Conservation (phyloP, 2,113 vertebrate genomes). For the Trichechus manatus region DNA sequence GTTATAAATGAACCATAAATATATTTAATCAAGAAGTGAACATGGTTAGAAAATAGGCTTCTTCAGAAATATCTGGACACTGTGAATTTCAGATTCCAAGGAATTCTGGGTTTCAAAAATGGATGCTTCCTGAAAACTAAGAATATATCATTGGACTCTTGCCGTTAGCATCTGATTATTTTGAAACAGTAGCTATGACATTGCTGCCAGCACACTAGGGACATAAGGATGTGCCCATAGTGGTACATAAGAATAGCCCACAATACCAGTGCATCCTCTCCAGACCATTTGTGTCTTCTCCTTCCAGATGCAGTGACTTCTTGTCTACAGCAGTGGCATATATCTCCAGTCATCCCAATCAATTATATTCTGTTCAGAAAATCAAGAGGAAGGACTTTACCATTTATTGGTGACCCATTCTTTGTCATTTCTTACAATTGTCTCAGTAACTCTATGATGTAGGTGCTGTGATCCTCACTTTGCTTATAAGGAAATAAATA, state of each 20-base stretch:
- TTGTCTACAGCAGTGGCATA: neutral
- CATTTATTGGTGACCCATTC: neutral
- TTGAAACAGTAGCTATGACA: neutral
- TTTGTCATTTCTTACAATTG: neutral
- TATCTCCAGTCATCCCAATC: neutral
- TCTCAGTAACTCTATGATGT: neutral
- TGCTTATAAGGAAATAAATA: neutral
- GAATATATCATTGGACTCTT: neutral
- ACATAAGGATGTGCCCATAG: neutral
- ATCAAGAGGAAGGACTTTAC: neutral
- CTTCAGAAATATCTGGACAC: neutral
- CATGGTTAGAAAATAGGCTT: neutral
- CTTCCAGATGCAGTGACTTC: neutral
- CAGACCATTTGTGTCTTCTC: conserved; percentile 23
- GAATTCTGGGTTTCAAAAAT: neutral
- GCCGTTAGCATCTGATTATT: neutral
- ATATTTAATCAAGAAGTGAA: neutral
- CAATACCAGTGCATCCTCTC: neutral
- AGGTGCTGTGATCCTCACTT: neutral
- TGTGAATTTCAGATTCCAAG: neutral
- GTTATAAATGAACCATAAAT: neutral
- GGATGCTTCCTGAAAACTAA: conserved; percentile 12
- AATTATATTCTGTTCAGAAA: neutral
- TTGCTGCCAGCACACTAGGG: neutral
- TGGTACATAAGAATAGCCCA: neutral